Base-by-base conservation (phyloP, 1,140 invertebrate genomes). In the Ceratitis capitata region DNA sequence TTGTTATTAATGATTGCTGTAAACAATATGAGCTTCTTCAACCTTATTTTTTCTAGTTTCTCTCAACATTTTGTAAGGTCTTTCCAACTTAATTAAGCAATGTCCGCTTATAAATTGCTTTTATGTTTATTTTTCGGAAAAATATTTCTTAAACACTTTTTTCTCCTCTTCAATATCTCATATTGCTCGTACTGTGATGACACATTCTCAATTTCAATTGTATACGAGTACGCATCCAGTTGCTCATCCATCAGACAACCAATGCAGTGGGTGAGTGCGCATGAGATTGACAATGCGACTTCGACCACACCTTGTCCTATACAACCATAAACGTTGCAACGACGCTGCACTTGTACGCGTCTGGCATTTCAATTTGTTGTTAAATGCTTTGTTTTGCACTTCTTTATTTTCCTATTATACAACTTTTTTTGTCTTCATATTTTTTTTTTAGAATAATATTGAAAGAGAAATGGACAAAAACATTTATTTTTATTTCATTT, bases 311-410 rank as follows among this genome's bases (percentile, higher is more conserved):
- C 69, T 78, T 45, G 10, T n/a, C n/a, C 12, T 19, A 78, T 45
- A 23, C 23, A 45, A 6, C 69, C 42, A 78, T 78, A 78, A 45
- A 78, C 69, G 69, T 16, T 78, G 69, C 69, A 78, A 45, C n/a
- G 69, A 26, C 69, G 19, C 16, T 78, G 42, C 69, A 78, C 69
- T 78, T 78, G 69, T 78, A 78, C 69, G 69, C 69, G 69, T 26
- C 69, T 47, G 39, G 39, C 42, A 78, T 78, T 78, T 78, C 39
- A 45, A 78, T 74, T 61, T 23, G 56, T 19, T 61, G 19, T 42
- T 45, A 19, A n/a, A 78, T 16, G 14, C n/a, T 69, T 69, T 35
- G 19, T 42, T 47, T 78, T 19, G 69, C n/a, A 78, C n/a, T 78
- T 78, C 23, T 9, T 5, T 78, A 45, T 7, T 9, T 26, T 45